Percentiles rank a stretch among this genome's conserved stretches.
phyloP scores from a whole-genome alignment of 2,113 vertebrate species.

The Anhinga rufa region DNA sequence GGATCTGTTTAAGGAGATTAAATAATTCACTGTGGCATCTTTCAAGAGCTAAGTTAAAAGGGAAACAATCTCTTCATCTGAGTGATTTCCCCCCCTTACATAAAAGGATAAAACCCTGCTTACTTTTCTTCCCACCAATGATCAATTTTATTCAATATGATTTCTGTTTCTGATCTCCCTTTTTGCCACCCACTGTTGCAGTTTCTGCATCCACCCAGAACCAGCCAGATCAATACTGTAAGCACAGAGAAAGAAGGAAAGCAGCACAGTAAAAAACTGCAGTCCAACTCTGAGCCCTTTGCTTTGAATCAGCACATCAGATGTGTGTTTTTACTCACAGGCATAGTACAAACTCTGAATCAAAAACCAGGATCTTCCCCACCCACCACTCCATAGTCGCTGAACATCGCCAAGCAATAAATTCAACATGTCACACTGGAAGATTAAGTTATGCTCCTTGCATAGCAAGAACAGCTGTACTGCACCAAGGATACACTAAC shows the following conservation, averaged over 20 bases:
- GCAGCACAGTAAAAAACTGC: background rate
- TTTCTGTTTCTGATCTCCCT: background rate
- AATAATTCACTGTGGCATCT: background rate
- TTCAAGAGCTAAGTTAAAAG: background rate
- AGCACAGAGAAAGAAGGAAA: background rate
- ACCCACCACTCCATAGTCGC: background rate
- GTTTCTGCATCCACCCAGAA: background rate
- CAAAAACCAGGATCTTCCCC: conserved; percentile 28
- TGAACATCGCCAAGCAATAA: background rate
- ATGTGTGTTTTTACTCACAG: background rate
- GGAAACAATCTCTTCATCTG: background rate
- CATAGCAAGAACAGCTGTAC: conserved; percentile 64
- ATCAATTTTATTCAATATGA: background rate
- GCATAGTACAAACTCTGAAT: conserved; percentile 10
- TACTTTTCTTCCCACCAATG: background rate
- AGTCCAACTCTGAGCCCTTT: background rate
- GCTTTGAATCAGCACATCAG: conserved; percentile 14
- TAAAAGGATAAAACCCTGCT: background rate
- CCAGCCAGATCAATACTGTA: background rate
- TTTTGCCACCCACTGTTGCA: background rate
- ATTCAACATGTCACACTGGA: background rate
- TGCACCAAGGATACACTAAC: background rate
- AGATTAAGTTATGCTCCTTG: conserved; percentile 34
- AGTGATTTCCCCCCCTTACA: background rate
- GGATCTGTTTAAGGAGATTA: background rate